These are phyloP conservation scores for Caenorhabditis remanei DNA, from an alignment of 1,140 invertebrate species.

Conservation along the genomic window DNA sequence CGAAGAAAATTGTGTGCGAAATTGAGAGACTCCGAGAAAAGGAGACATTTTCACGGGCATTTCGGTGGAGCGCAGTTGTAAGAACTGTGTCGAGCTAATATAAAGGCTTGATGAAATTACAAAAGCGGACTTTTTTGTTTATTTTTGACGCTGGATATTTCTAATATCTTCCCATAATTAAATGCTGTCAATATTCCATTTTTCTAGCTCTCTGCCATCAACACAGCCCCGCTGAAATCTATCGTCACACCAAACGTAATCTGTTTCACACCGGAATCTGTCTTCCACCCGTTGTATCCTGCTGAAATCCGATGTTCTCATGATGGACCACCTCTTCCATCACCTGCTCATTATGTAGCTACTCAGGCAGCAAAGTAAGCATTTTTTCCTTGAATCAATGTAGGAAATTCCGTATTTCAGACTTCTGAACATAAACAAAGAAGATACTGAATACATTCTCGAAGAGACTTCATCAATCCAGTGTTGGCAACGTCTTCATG, in stretches of 20 bases:
- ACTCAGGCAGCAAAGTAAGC: constrained; percentile 72
- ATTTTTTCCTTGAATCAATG: not conserved
- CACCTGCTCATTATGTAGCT: constrained; percentile 73
- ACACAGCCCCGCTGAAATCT: constrained; percentile 61
- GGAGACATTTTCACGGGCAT: no score
- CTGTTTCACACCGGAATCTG: constrained; percentile 76
- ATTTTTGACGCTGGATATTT: not conserved
- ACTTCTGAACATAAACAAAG: constrained; percentile 47
- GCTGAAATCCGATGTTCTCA: constrained; percentile 67
- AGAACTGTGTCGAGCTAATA: no score
- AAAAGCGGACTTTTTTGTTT: no score
- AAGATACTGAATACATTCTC: constrained; percentile 59
- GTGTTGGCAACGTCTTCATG: constrained; percentile 72
- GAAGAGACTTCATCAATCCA: constrained; percentile 63
- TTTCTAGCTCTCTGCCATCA: constrained; percentile 63
- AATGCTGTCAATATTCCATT: not conserved
- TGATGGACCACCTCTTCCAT: constrained; percentile 63
- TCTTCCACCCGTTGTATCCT: constrained; percentile 77
- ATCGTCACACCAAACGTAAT: constrained; percentile 74
- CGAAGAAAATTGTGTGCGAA: no score
- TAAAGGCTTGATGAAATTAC: no score
- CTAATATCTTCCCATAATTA: not conserved
- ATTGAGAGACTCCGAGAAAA: no score
- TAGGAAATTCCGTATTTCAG: not conserved
- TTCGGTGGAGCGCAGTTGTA: no score